Evolutionary conservation across 2,888 invertebrate genomes (phyloP), one percentile per base, ranked within the genome.

Genomic region (Cantharis nigra): DNA sequence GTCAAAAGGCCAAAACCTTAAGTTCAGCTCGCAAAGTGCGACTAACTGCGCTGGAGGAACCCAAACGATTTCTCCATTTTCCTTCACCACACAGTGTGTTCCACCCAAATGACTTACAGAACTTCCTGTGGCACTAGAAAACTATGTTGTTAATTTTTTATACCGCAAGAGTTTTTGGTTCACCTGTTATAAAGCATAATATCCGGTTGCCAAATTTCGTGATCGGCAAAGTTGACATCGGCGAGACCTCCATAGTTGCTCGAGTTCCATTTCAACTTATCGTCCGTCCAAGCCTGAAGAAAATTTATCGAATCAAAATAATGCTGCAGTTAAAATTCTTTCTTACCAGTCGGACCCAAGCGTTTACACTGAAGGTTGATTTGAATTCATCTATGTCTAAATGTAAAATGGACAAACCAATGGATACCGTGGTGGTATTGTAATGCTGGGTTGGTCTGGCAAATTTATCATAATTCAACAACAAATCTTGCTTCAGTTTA

Each of bases 181-280:
- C 84, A 92, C 88, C 92, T 92, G 88, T 95, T 95, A 82, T 93
- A 92, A 13, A 95, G 89, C 79, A 91, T 91, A 78, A 95, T 89
- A 87, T 95, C 95, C 3, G 95, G 96, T 86, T 92, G 91, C 95
- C 96, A 96, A 82, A 96, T 90, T 85, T 95, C 94, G 86, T 93
- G 93, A 77, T 92, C 92, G 9, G 92, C 91, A 83, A 94, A 89
- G 85, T 93, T 91, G 63, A 93, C 87, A 64, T 87, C 87, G 18
- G 88, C 89, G 71, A 95, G 89, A 28, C 91, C 93, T 82, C 92
- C 93, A 81, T 94, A 94, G 20, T 92, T 91, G 3, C 89, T 88
- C 0, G 90, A 87, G 84, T 94, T 93, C 96, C 96, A 96, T 71
- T 90, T 89, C 4, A 95, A 87, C 75, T 94, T 93, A n/a, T 92